Evolutionary conservation across 2,888 invertebrate species (phyloP).

Genomic region (Sarcophaga variegata): DNA sequence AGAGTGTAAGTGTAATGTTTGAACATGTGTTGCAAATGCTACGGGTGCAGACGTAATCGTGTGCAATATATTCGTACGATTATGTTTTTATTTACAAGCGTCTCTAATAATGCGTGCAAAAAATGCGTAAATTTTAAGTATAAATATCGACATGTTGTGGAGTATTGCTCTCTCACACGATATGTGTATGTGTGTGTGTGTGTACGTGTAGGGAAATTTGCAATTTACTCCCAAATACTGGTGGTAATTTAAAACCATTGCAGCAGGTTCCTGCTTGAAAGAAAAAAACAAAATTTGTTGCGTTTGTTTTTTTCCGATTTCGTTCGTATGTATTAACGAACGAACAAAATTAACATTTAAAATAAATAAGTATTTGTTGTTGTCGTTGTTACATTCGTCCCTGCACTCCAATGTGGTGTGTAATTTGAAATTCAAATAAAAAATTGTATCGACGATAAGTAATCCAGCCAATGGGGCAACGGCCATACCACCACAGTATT

Average conservation of each 20-base stretch:
- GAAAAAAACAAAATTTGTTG: conserved; percentile 12
- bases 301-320: conserved; percentile 39
- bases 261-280: conserved; percentile 65
- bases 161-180: too few relatives aligned
- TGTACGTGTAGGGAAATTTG: not conserved
- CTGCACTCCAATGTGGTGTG: conserved; percentile 14
- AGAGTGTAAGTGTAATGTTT: too few relatives aligned
- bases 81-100: conserved; percentile 53
- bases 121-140: conserved; percentile 68
- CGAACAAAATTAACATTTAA: conserved; percentile 61
- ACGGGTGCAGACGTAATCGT: not conserved
- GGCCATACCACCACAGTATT: not conserved
- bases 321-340: conserved; percentile 9
- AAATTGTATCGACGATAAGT: conserved; percentile 39
- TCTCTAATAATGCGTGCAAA: conserved; percentile 63
- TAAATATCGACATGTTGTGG: conserved; percentile 40
- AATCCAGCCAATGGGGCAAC: not conserved
- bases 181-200: not conserved
- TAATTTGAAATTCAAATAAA: conserved; percentile 65
- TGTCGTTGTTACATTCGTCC: not conserved
- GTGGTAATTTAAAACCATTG: conserved; percentile 63
- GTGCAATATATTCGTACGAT: not conserved
- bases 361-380: conserved; percentile 34
- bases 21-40: too few relatives aligned
- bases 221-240: conserved; percentile 1